These are phyloP conservation scores for Rosalia funebris DNA, from an alignment of 2,888 invertebrate species.

Conservation along the genomic window DNA sequence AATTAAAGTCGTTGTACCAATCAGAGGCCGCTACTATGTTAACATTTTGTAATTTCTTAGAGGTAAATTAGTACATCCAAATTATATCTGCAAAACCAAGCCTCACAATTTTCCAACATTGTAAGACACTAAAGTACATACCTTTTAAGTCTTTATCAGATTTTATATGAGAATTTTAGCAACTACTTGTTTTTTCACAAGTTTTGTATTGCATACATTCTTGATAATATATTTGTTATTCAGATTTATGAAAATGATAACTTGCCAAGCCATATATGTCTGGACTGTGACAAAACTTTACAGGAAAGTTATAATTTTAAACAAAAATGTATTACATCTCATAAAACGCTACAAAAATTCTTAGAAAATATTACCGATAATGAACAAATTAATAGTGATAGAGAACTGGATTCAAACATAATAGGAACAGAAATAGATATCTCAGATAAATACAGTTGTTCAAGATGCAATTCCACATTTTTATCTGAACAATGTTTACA, in stretches of 20 bases:
- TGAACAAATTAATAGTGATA: constrained; percentile 1
- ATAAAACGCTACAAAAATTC: constrained; percentile 36
- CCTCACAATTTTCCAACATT: too few relatives aligned
- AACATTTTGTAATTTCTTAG: constrained; percentile 37
- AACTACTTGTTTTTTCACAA: too few relatives aligned
- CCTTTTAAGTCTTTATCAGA: too few relatives aligned
- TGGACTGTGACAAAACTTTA: constrained; percentile 44
- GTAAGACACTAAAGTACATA: too few relatives aligned
- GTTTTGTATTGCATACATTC: too few relatives aligned
- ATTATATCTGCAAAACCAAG: too few relatives aligned
- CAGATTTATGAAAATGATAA: constrained; percentile 43
- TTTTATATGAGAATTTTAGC: too few relatives aligned
- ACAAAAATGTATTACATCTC: constrained; percentile 48
- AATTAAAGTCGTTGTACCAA: constrained; percentile 37
- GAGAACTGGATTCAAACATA: neutral
- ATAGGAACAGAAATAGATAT: neutral
- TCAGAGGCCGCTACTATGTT: constrained; percentile 38
- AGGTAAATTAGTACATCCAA: constrained; percentile 23
- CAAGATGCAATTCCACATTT: constrained; percentile 4
- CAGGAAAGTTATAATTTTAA: constrained; percentile 50
- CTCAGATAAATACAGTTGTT: neutral
- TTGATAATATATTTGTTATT: neutral
- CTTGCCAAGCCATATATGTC: constrained; percentile 49
- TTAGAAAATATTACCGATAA: neutral
- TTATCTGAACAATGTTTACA: constrained; percentile 10